Conservation (phyloP, 2,113 vertebrate species). For the Rattus norvegicus region DNA sequence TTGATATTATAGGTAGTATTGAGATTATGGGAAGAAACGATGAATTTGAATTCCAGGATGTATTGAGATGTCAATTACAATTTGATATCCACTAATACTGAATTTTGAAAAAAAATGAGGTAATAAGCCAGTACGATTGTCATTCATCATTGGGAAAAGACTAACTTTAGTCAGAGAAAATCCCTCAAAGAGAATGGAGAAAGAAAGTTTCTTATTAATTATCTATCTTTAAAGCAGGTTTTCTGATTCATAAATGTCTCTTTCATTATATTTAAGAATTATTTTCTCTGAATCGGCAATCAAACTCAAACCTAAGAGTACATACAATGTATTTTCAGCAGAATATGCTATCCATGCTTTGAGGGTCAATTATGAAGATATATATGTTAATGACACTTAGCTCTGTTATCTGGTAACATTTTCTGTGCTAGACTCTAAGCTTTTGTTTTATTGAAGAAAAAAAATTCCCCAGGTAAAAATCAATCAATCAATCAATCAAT, state of each 20-base stretch:
- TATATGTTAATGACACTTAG: neutral
- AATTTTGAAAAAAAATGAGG: neutral
- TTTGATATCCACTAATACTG: neutral
- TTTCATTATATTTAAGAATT: neutral
- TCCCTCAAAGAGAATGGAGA: neutral
- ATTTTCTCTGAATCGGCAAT: neutral
- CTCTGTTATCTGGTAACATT: neutral
- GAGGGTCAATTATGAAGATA: neutral
- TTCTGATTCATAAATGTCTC: neutral
- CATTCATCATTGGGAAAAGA: neutral
- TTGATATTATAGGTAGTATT: neutral
- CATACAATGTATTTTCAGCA: neutral
- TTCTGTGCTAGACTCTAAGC: neutral
- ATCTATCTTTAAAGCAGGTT: neutral
- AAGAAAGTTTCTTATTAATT: neutral
- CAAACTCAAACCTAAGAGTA: neutral
- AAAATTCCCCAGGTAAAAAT: neutral
- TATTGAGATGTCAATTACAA: neutral
- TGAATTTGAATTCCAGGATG: neutral
- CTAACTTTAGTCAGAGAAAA: neutral
- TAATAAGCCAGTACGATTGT: neutral
- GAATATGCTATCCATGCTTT: neutral
- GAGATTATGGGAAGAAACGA: neutral
- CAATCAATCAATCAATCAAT: neutral
- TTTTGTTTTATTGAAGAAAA: conserved; percentile 23